Conservation (phyloP, 2,888 invertebrate species). For the Ormyrus pomaceus region DNA sequence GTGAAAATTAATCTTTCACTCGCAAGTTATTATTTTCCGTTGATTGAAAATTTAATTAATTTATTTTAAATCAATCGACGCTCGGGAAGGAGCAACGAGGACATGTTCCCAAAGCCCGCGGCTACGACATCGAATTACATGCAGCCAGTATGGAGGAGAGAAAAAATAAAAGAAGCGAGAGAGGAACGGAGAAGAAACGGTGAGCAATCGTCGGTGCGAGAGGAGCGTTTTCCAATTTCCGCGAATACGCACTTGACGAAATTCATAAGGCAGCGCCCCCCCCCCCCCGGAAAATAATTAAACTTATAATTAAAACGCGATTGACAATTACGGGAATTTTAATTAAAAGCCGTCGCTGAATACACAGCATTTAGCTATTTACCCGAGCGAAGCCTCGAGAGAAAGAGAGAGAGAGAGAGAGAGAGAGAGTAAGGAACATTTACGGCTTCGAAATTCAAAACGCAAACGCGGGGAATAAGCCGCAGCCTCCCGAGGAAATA, state of each 20-base stretch:
- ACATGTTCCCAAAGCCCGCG: constrained; percentile 32
- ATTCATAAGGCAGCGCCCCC: no score
- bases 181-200: neutral
- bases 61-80: no score
- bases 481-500: constrained; percentile 19
- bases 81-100: neutral
- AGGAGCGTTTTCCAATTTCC: neutral
- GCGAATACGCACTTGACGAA: no score
- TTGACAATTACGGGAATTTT: neutral
- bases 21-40: no score
- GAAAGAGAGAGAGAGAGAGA: no score
- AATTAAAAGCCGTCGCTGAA: neutral
- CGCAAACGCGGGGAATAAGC: constrained; percentile 17
- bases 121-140: neutral
- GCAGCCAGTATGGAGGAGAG: constrained; percentile 14
- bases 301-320: neutral
- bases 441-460: constrained; percentile 40
- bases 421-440: neutral
- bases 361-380: neutral
- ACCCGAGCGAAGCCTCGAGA: no score
- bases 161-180: constrained; percentile 10
- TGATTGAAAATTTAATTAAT: no score
- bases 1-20: no score
- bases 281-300: constrained; percentile 15
- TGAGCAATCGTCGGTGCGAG: neutral